Evolutionary conservation across 2,113 vertebrate species (phyloP).

Genomic region (Leucoraja erinaceus): DNA sequence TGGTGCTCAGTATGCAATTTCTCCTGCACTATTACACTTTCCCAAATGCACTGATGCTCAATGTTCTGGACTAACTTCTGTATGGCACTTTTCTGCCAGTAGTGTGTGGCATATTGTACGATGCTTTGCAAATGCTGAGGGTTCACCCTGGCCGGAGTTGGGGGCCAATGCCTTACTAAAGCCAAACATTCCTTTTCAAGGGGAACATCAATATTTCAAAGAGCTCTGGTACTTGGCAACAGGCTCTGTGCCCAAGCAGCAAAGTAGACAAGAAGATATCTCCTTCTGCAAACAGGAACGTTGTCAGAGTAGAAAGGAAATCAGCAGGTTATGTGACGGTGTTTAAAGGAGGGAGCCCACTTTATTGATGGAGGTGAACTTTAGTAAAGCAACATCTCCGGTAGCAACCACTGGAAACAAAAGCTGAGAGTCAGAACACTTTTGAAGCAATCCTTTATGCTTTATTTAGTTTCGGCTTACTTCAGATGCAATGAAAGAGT

Average conservation of each 20-base stretch:
- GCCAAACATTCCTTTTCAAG: neutral
- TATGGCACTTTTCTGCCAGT: too few species aligned
- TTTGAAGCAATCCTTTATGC: neutral
- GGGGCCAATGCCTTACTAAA: neutral
- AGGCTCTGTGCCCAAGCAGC: neutral
- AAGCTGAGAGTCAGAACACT: neutral
- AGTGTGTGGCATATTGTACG: neutral
- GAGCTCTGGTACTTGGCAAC: neutral
- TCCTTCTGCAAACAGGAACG: neutral
- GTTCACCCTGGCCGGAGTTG: neutral
- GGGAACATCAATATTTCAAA: neutral
- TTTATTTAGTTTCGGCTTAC: neutral
- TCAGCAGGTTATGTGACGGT: neutral
- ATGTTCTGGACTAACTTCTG: too few species aligned
- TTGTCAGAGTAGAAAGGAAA: neutral
- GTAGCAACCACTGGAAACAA: neutral
- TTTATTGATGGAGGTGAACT: neutral
- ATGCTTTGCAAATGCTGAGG: neutral
- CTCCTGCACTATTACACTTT: too few species aligned
- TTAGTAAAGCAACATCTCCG: neutral
- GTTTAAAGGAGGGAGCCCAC: neutral
- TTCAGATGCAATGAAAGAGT: neutral
- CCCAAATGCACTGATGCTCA: too few species aligned
- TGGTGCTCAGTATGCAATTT: too few species aligned
- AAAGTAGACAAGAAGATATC: neutral